Conservation (phyloP, 2,113 vertebrate genomes). For the Zingel zingel region DNA sequence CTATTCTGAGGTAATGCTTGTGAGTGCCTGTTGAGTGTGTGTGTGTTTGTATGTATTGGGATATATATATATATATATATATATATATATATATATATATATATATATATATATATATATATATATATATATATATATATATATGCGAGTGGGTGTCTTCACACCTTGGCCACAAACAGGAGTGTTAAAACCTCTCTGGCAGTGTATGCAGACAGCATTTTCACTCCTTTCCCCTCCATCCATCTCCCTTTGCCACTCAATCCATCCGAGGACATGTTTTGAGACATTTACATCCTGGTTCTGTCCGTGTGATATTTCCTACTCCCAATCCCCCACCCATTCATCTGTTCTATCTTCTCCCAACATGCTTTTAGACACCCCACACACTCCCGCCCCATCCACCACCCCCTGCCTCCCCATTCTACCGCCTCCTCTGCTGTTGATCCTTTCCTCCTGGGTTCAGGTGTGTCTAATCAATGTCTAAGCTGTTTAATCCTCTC, state of each 20-base stretch:
- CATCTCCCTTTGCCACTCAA: slow-evolving; percentile 25
- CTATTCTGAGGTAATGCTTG: slow-evolving; percentile 48
- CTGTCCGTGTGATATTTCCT: slow-evolving; percentile 41
- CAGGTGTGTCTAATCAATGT: slow-evolving; percentile 76
- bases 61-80: slow-evolving; percentile 31
- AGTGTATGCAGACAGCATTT: slow-evolving; percentile 51
- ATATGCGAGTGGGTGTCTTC: slow-evolving; percentile 57
- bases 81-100: slow-evolving; percentile 37
- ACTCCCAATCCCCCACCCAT: slow-evolving; percentile 25
- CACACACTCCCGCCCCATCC: neutral
- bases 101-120: slow-evolving; percentile 33
- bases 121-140: slow-evolving; percentile 37
- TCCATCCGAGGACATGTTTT: slow-evolving; percentile 62
- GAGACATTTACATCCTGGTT: slow-evolving; percentile 72
- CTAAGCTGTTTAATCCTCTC: slow-evolving; percentile 69
- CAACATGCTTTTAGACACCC: slow-evolving; percentile 48
- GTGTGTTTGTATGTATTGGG: too few species aligned
- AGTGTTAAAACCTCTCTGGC: slow-evolving; percentile 76
- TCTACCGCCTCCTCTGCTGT: slow-evolving; percentile 30
- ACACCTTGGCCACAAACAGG: slow-evolving; percentile 66
- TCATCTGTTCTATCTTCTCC: slow-evolving; percentile 45
- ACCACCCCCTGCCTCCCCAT: neutral
- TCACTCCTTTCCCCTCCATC: slow-evolving; percentile 49
- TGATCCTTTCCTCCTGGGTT: slow-evolving; percentile 51
- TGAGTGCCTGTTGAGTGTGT: neutral